These are phyloP conservation scores for Coenobita brevimanus DNA, from an alignment of 1,140 invertebrate genomes.

Conservation along the genomic window DNA sequence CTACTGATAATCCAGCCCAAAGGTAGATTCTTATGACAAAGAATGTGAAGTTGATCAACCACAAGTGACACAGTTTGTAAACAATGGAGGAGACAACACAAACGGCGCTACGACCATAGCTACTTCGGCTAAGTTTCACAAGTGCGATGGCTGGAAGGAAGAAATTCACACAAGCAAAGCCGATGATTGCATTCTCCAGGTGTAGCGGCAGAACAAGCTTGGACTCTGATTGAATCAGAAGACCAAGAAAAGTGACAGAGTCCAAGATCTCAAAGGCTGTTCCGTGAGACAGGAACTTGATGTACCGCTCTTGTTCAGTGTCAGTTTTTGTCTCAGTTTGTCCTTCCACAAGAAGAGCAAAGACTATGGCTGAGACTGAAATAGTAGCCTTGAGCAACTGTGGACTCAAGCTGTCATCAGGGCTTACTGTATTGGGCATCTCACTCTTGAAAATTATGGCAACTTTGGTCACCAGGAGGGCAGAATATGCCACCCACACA, in stretches of 20 bases:
- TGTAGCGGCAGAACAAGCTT: background rate
- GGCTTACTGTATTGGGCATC: constrained; percentile 38
- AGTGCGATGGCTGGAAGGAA: constrained; percentile 39
- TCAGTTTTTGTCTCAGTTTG: background rate
- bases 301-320: constrained; percentile 10
- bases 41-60: constrained; percentile 47
- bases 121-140: constrained; percentile 29
- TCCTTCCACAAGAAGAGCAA: constrained; percentile 42
- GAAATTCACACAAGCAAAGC: constrained; percentile 34
- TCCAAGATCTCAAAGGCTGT: constrained; percentile 44
- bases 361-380: constrained; percentile 10
- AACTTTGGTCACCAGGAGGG: constrained; percentile 39
- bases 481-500: constrained; percentile 41
- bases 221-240: constrained; percentile 44
- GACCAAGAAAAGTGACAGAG: constrained; percentile 38
- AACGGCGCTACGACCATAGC: constrained; percentile 21
- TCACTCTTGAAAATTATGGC: constrained; percentile 41
- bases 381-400: constrained; percentile 37
- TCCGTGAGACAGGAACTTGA: constrained; percentile 35
- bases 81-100: constrained; percentile 8
- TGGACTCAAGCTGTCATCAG: constrained; percentile 16
- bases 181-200: constrained; percentile 39
- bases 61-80: constrained; percentile 42
- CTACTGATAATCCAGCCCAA: constrained; percentile 28
- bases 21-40: constrained; percentile 47